Base-by-base conservation (phyloP, 2,888 invertebrate species). In the Dicycla oo region DNA sequence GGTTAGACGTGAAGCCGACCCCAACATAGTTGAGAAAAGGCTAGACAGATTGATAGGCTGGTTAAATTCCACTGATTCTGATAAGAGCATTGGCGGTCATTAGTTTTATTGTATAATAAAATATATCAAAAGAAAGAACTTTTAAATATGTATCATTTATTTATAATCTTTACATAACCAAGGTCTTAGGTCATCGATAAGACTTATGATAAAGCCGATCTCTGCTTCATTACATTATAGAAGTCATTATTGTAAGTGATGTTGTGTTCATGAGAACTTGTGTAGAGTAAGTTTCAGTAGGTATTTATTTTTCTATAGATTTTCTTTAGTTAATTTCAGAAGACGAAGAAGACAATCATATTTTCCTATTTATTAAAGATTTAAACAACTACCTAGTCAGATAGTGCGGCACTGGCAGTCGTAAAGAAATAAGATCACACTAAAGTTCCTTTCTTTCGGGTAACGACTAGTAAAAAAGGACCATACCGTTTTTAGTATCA, bases 131-230 rank as follows among this genome's bases (percentile, higher is more conserved):
- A 18, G 3, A 51, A 51, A 51, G 6, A 23, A 6, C 6, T 51
- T 13, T 62, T 30, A 13, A 13, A 30, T 20, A 13, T 13, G 57
- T 61, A 26, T 40, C 26, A 20, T 34, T 23, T 45, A 38, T 47
- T 20, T 45, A 30, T 5, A 49, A 62, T n/a, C 1, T 34, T 57
- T 40, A 20, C 2, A 30, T 5, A 49, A 53, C 30, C 40, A 26
- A 69, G 47, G 60, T 74, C 60, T 49, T 3, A 69, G 40, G 54
- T 69, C 61, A 75, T 30, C 56, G 74, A 75, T 75, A 77, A 75
- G 15, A 45, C 13, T 15, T 23, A 40, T 20, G 30, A 49, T 43
- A 43, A 68, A 47, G 60, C 20, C 54, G 18, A 49, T 43, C 1
- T 56, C 30, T 30, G 8, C 5, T n/a, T n/a, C 13, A 18, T 54